phyloP scores from a whole-genome alignment of 2,888 invertebrate species.

The Lamproptera curius region DNA sequence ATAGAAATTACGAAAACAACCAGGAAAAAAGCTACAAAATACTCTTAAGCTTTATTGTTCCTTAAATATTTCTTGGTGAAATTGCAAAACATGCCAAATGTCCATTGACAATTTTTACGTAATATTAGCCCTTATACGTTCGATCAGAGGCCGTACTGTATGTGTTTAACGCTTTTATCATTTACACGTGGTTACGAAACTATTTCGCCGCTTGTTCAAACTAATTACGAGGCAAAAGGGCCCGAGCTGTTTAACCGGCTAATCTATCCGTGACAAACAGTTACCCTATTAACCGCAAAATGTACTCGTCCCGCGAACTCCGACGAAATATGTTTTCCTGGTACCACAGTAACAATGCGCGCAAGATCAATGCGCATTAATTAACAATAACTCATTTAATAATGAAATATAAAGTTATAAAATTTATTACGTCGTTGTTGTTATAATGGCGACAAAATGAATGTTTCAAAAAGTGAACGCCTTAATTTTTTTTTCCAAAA shows the following conservation, averaged over 20 bases:
- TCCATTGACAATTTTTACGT: too few relatives aligned
- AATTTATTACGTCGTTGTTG: too few relatives aligned
- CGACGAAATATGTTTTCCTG: slow-evolving; percentile 45
- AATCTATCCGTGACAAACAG: slow-evolving; percentile 23
- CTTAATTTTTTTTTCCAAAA: neutral
- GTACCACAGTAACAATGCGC: neutral
- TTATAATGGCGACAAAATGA: neutral
- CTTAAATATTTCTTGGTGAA: too few relatives aligned
- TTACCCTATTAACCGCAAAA: slow-evolving; percentile 23
- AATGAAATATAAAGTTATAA: too few relatives aligned
- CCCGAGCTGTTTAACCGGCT: slow-evolving; percentile 37
- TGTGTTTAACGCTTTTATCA: slow-evolving; percentile 20
- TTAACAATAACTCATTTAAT: too few relatives aligned
- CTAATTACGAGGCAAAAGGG: slow-evolving; percentile 30
- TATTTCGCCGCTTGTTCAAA: slow-evolving; percentile 26
- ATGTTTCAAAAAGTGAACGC: neutral
- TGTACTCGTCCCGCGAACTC: slow-evolving; percentile 34
- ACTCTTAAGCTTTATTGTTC: too few relatives aligned
- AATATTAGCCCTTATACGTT: slow-evolving; percentile 1
- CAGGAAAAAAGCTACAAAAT: too few relatives aligned
- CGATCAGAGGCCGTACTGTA: neutral
- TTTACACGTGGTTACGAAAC: slow-evolving; percentile 26
- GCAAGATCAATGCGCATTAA: too few relatives aligned
- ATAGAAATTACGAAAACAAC: too few relatives aligned
- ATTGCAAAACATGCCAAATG: too few relatives aligned